Base-by-base conservation (phyloP, 2,888 invertebrate species). In the Galeopsomyia nigrocyanea region DNA sequence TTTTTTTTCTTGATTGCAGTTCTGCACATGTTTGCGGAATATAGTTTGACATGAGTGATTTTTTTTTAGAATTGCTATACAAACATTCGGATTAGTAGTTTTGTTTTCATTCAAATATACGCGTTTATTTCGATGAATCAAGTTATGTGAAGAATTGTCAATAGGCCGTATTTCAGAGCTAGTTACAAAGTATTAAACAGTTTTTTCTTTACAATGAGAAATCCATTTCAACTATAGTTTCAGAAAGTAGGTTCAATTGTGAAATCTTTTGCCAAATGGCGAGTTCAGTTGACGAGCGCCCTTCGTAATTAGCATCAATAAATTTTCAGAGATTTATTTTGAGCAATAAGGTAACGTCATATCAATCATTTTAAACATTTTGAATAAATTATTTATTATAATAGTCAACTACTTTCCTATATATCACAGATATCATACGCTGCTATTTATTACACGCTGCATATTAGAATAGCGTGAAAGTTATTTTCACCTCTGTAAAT, bases 71-170 rank as follows among this genome's bases (percentile, higher is more conserved):
- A 26, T 26, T 82, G 19, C 49, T 70, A 55, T n/a, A 80, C 78
- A 78, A 79, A 83, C 84, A 83, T 82, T 83, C 84, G 78, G 84
- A 82, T 84, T 82, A 76, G 78, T 79, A 78, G 62, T 56, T 14
- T 16, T 39, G 1, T 57, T 57, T 39, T 55, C 7, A 39, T 26
- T 55, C 7, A 10, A 50, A 50, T 49, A 3, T 47, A 7, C 31
- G 0, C 60, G 53, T 51, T 19, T 47, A 47, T 60, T 60, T 47
- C 16, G 17, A 62, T 53, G 58, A 58, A 77, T 80, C 83, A 82
- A 81, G 82, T 79, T 83, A 82, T 81, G 80, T 79, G 81, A 80
- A 81, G 80, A 82, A 77, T 76, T 77, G 77, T 79, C 78, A 82
- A 82, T 84, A 83, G 82, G 81, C 80, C 82, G 79, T 82, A 80